Base-by-base conservation (phyloP, 2,888 invertebrate genomes). In the Brachypterus glaber region DNA sequence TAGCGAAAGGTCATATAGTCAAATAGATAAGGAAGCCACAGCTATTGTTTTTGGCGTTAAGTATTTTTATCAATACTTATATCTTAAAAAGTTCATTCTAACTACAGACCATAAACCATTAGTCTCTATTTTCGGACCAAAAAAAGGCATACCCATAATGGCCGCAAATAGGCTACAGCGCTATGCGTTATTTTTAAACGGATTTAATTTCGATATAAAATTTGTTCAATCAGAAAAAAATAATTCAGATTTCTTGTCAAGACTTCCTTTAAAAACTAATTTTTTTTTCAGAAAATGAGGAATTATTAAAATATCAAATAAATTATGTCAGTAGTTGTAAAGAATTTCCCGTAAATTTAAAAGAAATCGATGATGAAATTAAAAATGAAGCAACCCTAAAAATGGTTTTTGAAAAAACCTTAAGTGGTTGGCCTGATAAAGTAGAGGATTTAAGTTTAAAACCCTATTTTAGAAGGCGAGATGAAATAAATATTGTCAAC, bases 91-190 rank as follows among this genome's bases (percentile, higher is more conserved):
- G 11, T 40, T 44, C 27, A 30, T 11, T 1, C 12, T 45, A 2
- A 30, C 16, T 14, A 45, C 43, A 2, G 46, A 46, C 26, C 41
- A 46, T 17, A 41, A 37, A 34, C 41, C 43, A 3, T 29, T 45
- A n/a, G 17, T 36, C 2, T 11, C 31, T 5, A 42, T 45, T 30
- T 45, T 35, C 36, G 36, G 39, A 11, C 5, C 17, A 29, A 26
- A 43, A 13, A 36, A 40, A 12, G 35, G 35, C n/a, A 15, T 41
- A 3, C 38, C 37, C 2, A 17, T 16, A 11, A 34, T 35, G 17
- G 35, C 41, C 15, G 30, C 38, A 2, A 35, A 34, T 9, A 34
- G 38, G 21, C n/a, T 38, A 8, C 34, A 38, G 14, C 17, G 41
- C 13, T 36, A 26, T 3, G 35, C 40, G 15, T 8, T 29, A 15